Conservation (phyloP, 2,888 invertebrate species). For the Papilio elwesi region DNA sequence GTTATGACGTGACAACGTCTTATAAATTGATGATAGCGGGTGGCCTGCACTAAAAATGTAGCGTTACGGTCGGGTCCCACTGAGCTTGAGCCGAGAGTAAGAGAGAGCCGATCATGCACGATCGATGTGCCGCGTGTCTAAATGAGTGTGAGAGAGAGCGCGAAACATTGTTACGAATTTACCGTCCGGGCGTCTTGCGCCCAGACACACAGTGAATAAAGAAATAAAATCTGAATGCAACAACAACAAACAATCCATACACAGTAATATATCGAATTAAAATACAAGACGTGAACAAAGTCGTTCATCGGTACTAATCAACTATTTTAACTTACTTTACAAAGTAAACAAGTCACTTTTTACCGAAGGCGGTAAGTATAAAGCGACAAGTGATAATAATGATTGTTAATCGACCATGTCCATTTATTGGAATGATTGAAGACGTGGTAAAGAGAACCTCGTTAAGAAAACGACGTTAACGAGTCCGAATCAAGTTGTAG, state of each 20-base stretch:
- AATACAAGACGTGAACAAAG: constrained; percentile 6
- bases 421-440: constrained; percentile 33
- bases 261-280: background rate
- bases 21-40: too few relatives aligned
- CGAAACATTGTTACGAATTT: too few relatives aligned
- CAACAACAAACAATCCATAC: background rate
- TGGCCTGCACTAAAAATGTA: too few relatives aligned
- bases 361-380: constrained; percentile 5
- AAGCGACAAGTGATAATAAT: constrained; percentile 29
- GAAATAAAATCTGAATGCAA: too few relatives aligned
- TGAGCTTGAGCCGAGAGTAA: too few relatives aligned
- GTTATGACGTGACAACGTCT: too few relatives aligned
- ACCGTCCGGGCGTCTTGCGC: too few relatives aligned
- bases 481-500: background rate
- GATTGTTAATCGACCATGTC: constrained; percentile 22
- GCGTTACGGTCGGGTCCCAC: too few relatives aligned
- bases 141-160: too few relatives aligned
- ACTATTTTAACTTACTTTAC: background rate
- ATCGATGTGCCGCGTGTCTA: too few relatives aligned
- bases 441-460: constrained; percentile 20
- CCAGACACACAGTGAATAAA: too few relatives aligned
- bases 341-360: constrained; percentile 8
- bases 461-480: constrained; percentile 1
- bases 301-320: constrained; percentile 6
- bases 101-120: too few relatives aligned